These are phyloP conservation scores for Spisula subtruncata DNA, from an alignment of 2,888 invertebrate species.

Conservation along the genomic window DNA sequence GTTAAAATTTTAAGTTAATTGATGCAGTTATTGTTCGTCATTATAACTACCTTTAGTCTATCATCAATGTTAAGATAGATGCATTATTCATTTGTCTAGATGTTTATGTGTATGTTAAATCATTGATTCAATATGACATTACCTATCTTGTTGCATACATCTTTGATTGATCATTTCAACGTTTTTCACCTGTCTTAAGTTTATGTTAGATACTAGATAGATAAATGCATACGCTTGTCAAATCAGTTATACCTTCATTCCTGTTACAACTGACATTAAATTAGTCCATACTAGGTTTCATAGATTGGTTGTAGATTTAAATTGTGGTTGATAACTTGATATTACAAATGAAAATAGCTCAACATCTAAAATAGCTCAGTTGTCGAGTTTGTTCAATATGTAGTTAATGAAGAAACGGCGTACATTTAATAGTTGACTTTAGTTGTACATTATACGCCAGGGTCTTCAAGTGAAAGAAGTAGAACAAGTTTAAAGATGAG, in stretches of 20 bases:
- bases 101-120: background rate
- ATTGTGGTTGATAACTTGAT: background rate
- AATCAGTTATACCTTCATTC: background rate
- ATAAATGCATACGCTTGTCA: constrained; percentile 14
- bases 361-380: no score
- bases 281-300: background rate
- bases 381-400: background rate
- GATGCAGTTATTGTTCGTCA: background rate
- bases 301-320: background rate
- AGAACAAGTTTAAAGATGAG: no score
- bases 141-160: background rate
- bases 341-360: constrained; percentile 4
- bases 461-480: no score
- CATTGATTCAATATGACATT: background rate
- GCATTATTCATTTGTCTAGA: constrained; percentile 13
- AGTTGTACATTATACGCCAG: background rate
- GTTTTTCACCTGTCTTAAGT: constrained; percentile 18
- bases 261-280: background rate
- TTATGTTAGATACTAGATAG: background rate
- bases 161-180: background rate
- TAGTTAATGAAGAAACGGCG: background rate
- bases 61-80: background rate
- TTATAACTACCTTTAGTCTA: background rate
- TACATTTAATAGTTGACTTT: no score
- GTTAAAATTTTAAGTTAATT: background rate